These are phyloP conservation scores for Lacanobia oleracea DNA, from an alignment of 2,888 invertebrate species.

Conservation along the genomic window DNA sequence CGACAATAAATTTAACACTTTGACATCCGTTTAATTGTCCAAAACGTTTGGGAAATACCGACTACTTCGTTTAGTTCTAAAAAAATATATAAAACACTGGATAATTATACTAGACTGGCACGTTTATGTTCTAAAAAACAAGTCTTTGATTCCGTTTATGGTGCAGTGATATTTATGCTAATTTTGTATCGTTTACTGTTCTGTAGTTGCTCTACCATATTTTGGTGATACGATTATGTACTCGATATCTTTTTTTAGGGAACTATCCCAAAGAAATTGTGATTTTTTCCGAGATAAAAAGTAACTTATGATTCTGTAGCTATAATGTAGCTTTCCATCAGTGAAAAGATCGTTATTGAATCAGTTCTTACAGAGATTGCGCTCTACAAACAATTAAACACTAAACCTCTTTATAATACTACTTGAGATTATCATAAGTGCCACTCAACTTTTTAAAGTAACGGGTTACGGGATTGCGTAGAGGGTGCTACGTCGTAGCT, in stretches of 20 bases:
- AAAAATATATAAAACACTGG: constrained; percentile 48
- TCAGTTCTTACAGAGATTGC: not conserved
- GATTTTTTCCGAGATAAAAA: not conserved
- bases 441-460: not conserved
- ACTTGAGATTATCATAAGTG: not conserved
- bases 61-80: constrained; percentile 42
- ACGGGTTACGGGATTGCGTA: constrained; percentile 12
- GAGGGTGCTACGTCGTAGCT: constrained; percentile 54
- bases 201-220: not conserved
- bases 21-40: constrained; percentile 66
- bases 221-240: not conserved
- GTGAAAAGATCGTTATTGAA: not conserved
- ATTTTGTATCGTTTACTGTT: constrained; percentile 44
- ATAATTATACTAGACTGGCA: constrained; percentile 50
- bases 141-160: constrained; percentile 47
- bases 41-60: constrained; percentile 69
- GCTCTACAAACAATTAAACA: not conserved
- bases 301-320: no score
- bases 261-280: not conserved
- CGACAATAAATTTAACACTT: constrained; percentile 66
- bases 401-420: not conserved
- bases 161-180: constrained; percentile 43
- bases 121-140: constrained; percentile 45
- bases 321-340: not conserved
- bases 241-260: not conserved